A percentile compares a stretch with the other conserved stretches of the same genome.
phyloP scores from a whole-genome alignment of 2,888 invertebrate species.

The Machimus rusticus region DNA sequence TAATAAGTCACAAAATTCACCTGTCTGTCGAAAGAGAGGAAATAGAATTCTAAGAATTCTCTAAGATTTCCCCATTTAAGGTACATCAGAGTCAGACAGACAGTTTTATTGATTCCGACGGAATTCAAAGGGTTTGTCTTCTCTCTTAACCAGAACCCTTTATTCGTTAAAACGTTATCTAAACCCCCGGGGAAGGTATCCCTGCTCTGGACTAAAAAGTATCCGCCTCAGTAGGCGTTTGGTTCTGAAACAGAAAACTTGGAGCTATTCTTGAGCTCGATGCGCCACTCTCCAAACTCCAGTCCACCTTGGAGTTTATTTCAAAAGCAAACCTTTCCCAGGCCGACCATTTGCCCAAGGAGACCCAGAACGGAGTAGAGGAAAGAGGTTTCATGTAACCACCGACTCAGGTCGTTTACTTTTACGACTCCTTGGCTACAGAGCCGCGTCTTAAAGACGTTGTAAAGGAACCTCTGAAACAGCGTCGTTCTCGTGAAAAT shows the following conservation, averaged over 20 bases:
- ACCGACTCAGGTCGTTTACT: background rate
- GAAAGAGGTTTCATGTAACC: background rate
- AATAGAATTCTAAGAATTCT: background rate
- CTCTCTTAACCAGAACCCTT: background rate
- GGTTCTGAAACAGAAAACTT: background rate
- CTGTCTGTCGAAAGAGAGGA: background rate
- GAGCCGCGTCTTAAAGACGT: background rate
- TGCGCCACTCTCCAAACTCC: background rate
- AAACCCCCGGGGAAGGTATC: background rate
- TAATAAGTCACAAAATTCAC: background rate
- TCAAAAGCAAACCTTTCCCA: background rate
- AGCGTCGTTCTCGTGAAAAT: background rate
- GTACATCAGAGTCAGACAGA: background rate
- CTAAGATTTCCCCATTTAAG: background rate
- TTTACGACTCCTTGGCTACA: slow-evolving; percentile 2
- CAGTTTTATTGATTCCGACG: background rate
- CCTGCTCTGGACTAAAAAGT: background rate
- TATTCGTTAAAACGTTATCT: slow-evolving; percentile 6
- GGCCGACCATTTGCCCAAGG: background rate
- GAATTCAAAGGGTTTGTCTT: background rate
- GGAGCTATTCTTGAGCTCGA: background rate
- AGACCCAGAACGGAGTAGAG: background rate
- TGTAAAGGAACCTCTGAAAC: background rate
- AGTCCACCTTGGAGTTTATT: background rate
- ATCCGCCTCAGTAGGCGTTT: background rate